phyloP scores from a whole-genome alignment of 2,797 vertebrate genomes.

The Alfaro cultratus region DNA sequence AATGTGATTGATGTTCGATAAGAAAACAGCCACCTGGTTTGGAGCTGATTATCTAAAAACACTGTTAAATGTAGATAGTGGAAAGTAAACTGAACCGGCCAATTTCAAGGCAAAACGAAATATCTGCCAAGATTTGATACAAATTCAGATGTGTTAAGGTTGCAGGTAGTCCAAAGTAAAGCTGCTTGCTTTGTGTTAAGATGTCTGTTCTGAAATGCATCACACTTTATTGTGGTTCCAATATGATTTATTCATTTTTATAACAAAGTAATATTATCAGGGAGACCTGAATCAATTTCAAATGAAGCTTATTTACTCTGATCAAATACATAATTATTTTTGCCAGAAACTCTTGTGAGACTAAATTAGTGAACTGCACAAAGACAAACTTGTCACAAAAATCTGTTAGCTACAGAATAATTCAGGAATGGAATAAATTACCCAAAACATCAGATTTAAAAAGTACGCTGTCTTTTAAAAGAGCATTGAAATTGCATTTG shows the following conservation, averaged over 20 bases:
- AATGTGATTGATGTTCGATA: constrained; percentile 18
- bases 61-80: constrained; percentile 7
- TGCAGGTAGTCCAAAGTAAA: no score
- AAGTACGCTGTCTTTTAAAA: background rate
- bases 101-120: constrained; percentile 6
- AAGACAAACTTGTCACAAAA: background rate
- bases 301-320: no score
- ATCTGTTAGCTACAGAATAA: background rate
- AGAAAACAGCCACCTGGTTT: constrained; percentile 25
- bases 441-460: background rate
- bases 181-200: no score
- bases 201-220: no score
- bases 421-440: background rate
- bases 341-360: background rate
- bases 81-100: background rate
- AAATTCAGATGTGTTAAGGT: no score
- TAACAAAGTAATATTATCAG: background rate
- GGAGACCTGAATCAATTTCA: background rate
- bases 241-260: no score
- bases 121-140: background rate
- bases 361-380: background rate
- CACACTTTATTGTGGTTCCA: no score
- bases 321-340: background rate
- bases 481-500: background rate
- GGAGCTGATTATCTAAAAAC: constrained; percentile 32